Conservation (phyloP, 2,888 invertebrate genomes). For the Lysandra coridon region DNA sequence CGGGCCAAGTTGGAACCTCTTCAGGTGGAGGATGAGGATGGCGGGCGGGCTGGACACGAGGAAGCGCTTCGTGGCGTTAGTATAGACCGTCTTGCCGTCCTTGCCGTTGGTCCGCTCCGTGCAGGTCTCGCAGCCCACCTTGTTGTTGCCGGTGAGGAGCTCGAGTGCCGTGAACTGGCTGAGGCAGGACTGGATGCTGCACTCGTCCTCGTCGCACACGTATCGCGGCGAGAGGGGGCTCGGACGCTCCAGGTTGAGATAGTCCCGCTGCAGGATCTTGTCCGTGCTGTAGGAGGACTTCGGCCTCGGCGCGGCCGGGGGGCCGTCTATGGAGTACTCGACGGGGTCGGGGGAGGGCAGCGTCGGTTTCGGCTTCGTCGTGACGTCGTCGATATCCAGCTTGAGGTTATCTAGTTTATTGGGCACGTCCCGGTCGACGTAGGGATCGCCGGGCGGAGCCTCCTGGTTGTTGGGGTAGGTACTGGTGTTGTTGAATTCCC, state of each 20-base stretch:
- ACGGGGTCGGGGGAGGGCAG: constrained; percentile 53
- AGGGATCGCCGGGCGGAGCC: constrained; percentile 46
- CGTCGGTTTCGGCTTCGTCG: constrained; percentile 48
- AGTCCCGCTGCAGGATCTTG: constrained; percentile 55
- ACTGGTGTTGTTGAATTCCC: constrained; percentile 64
- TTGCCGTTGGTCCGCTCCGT: constrained; percentile 86
- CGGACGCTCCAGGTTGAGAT: constrained; percentile 58
- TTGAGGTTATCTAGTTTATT: constrained; percentile 62
- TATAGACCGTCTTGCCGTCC: constrained; percentile 87
- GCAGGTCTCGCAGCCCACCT: constrained; percentile 95
- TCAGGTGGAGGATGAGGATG: constrained; percentile 95
- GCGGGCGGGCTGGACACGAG: constrained; percentile 95
- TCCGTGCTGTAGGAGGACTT: constrained; percentile 60
- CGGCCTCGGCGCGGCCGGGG: constrained; percentile 53
- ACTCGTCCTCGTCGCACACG: constrained; percentile 87
- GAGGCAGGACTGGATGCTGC: constrained; percentile 93
- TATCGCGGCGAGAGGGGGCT: constrained; percentile 84
- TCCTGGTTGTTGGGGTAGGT: constrained; percentile 48
- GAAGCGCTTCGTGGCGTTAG: constrained; percentile 91
- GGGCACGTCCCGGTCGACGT: constrained; percentile 50
- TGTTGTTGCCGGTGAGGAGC: constrained; percentile 94
- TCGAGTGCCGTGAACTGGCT: constrained; percentile 96
- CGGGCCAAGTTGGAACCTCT: constrained; percentile 93
- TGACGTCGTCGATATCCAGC: constrained; percentile 55
- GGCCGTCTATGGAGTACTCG: constrained; percentile 49